These are phyloP conservation scores for Syngnathus acus DNA, from an alignment of 2,797 vertebrate species.

Conservation along the genomic window DNA sequence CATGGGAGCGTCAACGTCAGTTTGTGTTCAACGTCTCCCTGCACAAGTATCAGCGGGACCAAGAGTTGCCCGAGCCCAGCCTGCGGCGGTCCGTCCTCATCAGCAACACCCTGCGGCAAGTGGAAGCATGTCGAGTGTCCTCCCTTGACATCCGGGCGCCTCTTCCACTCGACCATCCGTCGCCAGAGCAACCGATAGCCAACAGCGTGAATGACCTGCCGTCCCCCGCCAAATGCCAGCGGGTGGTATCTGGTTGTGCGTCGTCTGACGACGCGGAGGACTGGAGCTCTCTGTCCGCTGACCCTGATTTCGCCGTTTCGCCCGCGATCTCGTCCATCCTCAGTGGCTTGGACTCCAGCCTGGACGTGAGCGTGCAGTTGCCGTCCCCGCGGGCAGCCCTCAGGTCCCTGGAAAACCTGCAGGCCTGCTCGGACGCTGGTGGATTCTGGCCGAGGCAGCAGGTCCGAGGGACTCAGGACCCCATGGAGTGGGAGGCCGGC, in stretches of 20 bases:
- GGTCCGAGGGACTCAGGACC: constrained; percentile 18
- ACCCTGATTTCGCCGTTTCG: constrained; percentile 73
- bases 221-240: background rate
- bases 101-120: constrained; percentile 75
- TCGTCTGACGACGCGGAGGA: constrained; percentile 50
- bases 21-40: constrained; percentile 75
- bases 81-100: constrained; percentile 77
- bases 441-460: constrained; percentile 19
- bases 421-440: constrained; percentile 13
- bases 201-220: background rate
- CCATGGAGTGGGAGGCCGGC: constrained; percentile 34
- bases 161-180: background rate
- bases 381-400: constrained; percentile 44
- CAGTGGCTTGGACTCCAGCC: constrained; percentile 64
- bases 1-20: constrained; percentile 68
- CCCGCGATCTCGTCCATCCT: constrained; percentile 74
- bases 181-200: background rate
- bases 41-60: constrained; percentile 73
- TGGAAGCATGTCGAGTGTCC: constrained; percentile 29
- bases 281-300: constrained; percentile 61
- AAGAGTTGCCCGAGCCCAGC: constrained; percentile 70
- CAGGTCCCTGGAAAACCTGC: constrained; percentile 60
- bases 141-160: constrained; percentile 3
- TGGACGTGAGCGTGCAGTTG: constrained; percentile 54
- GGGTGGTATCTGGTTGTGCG: background rate